Base-by-base conservation (phyloP, 2,888 invertebrate species). In the Acheta domesticus region DNA sequence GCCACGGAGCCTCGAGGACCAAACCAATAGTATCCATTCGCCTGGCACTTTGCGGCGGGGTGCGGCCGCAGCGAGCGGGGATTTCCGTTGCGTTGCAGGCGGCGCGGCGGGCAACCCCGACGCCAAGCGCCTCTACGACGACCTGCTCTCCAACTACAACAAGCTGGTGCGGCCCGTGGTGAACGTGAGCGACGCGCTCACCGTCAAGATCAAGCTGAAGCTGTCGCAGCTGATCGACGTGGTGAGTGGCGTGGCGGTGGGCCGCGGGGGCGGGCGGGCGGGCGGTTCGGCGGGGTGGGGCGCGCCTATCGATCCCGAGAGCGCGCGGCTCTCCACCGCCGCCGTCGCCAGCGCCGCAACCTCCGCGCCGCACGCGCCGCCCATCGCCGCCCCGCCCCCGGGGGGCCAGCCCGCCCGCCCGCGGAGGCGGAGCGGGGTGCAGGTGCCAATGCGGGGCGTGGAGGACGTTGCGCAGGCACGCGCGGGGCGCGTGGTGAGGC, bases 161-260 rank as follows among this genome's bases (percentile, higher is more conserved):
- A 95, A 95, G 89, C 89, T 95, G 86, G 94, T 95, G 83, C 91
- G 95, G 83, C 95, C 95, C 79, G 95, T 95, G 84, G 93, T 93
- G 86, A 95, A 95, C 88, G 94, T 93, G 84, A 92, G 93, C 82
- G 94, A 95, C 87, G 93, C 94, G 80, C 91, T 96, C 84, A 93
- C 93, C 79, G 95, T 96, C 86, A 92, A 92, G 87, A 94, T 96
- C 87, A 95, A 95, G 88, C 91, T 96, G 86, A 93, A 95, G 87
- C 89, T 96, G 83, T 95, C 95, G 78, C 95, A 96, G 88, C 92
- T 96, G 87, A 95, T 96, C 87, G 95, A 96, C 89, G 94, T 96
- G 89, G 93, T 93, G 88, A 92, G 93, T 90, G 19, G 62, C 16
- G 23, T n/a, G 23, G 23, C 14, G 23, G n/a, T n/a, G n/a, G 16